A percentile compares a stretch with the other conserved stretches of the same genome.
These are phyloP conservation scores for Thymelicus lineola DNA, from an alignment of 2,888 invertebrate species.

Conservation along the genomic window DNA sequence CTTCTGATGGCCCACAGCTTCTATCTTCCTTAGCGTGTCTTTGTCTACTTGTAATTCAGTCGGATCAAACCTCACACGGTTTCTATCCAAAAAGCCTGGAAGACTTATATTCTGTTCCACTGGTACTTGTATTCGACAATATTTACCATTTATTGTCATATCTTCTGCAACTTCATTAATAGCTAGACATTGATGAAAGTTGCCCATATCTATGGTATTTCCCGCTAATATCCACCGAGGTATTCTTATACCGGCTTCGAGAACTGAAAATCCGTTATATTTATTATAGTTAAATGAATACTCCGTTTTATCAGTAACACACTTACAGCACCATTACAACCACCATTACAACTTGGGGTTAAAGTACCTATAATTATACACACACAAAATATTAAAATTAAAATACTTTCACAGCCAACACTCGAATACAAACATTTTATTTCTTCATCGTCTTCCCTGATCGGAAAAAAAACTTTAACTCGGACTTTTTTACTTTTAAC, in stretches of 20 bases:
- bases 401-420: neutral
- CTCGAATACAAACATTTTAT: too few relatives aligned
- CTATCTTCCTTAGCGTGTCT: neutral
- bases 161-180: constrained; percentile 47
- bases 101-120: constrained; percentile 48
- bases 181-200: constrained; percentile 56
- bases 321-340: too few relatives aligned
- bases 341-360: too few relatives aligned
- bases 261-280: constrained; percentile 43
- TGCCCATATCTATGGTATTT: constrained; percentile 54
- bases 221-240: constrained; percentile 54
- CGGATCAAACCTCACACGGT: constrained; percentile 29
- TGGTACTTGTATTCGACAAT: constrained; percentile 58
- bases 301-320: too few relatives aligned
- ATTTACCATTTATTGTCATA: constrained; percentile 57
- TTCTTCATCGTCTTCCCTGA: too few relatives aligned
- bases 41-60: constrained; percentile 22
- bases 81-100: constrained; percentile 16
- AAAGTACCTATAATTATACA: too few relatives aligned
- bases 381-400: neutral
- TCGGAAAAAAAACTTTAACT: too few relatives aligned
- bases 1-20: neutral
- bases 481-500: too few relatives aligned
- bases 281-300: too few relatives aligned
- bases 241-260: constrained; percentile 54